Evolutionary conservation across 2,888 invertebrate genomes (phyloP), one percentile per base, ranked within the genome.

Genomic region (Drosophila algonquin): DNA sequence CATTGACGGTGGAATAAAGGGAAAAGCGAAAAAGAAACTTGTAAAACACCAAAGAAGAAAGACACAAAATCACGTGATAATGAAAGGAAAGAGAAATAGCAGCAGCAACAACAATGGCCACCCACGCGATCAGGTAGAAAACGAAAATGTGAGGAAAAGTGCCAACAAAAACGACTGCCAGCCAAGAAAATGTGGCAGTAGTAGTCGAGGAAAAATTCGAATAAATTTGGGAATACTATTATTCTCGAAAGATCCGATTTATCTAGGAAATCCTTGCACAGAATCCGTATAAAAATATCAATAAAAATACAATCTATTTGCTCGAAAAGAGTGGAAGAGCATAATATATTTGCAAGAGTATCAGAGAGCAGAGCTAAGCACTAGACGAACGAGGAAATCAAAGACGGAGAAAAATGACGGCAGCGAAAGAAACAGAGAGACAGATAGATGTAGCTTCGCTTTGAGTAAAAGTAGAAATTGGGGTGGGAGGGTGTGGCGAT

Each of bases 51-150:
- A 50, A 57, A 56, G 45, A 57, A 68, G 69, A 72, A 73, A 56
- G 59, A 62, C 62, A 60, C 51, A 65, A 73, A 80, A 77, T 24
- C 88, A 79, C 79, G 83, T 84, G 88, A 88, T 77, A 68, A 74
- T 73, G 55, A 76, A 71, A 75, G 52, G 32, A 67, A 51, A 21
- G 68, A 76, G 52, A 63, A 48, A 63, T 54, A 58, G 52, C 32
- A 30, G 48, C 60, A 71, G 75, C 65, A 30, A 30, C 30, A 30
- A 73, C 69, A 78, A 76, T 64, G 70, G 77, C 73, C 79, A 79
- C 84, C 83, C 84, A 84, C 81, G 63, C 79, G 63, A 60, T 50
- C 81, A 81, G 76, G 76, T 80, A 77, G 77, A 46, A 53, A 59
- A 58, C 56, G 30, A n/a, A 50, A 47, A 46, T 21, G 40, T 14